A percentile compares a stretch with the other conserved stretches of the same genome.
Conservation (phyloP, 2,797 vertebrate genomes). For the Rhinoraja longicauda region DNA sequence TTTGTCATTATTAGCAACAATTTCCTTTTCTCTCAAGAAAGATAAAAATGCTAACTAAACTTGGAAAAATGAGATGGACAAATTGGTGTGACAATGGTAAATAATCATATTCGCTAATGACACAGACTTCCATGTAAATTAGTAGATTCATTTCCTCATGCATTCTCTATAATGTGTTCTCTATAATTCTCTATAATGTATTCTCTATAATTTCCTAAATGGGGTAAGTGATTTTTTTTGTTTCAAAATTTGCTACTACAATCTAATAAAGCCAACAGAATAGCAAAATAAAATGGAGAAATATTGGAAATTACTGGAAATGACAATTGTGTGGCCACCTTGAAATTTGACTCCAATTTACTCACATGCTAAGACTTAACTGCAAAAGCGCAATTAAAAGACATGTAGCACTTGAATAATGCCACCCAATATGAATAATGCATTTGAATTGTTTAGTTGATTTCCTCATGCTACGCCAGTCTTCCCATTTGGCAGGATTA, state of each 20-base stretch:
- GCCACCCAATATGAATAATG: background rate
- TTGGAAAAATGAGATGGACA: background rate
- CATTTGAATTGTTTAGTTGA: background rate
- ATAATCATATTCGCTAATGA: background rate
- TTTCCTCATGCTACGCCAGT: background rate
- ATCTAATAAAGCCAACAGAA: background rate
- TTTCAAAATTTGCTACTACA: background rate
- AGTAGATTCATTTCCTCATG: background rate
- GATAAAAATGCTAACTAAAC: too few relatives aligned
- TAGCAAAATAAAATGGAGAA: background rate
- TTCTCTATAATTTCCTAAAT: background rate
- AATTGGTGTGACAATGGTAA: background rate
- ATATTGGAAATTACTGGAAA: background rate
- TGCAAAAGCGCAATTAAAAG: background rate
- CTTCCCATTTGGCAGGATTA: background rate
- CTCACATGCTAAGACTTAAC: background rate
- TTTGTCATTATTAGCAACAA: background rate
- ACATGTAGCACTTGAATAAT: background rate
- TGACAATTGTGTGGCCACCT: constrained; percentile 1
- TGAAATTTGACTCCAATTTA: background rate
- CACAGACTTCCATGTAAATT: background rate
- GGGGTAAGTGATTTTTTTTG: background rate
- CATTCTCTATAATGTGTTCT: background rate
- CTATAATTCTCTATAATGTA: background rate
- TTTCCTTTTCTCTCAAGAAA: background rate